These are phyloP conservation scores for Latrodectus geometricus DNA, from an alignment of 1,140 invertebrate genomes.

Conservation along the genomic window DNA sequence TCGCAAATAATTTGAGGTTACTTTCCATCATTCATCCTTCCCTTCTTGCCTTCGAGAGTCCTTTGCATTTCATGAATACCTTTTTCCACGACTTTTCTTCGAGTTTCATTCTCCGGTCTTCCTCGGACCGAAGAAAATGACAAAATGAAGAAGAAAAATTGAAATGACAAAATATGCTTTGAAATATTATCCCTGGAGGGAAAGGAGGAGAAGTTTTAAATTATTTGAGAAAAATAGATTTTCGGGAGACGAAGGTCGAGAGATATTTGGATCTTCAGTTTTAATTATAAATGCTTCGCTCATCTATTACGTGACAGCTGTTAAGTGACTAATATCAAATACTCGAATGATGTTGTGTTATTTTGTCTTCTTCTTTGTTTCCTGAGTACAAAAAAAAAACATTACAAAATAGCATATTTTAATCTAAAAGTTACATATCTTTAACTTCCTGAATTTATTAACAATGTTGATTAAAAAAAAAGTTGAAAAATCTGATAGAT, in stretches of 20 bases:
- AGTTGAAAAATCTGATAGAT: too few relatives aligned
- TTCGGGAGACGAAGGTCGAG: neutral
- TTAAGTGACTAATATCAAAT: too few relatives aligned
- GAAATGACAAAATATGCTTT: conserved; percentile 18
- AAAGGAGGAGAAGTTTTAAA: neutral
- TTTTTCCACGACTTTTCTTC: conserved; percentile 23
- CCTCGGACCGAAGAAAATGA: too few relatives aligned
- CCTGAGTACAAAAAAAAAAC: too few relatives aligned
- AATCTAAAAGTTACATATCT: too few relatives aligned
- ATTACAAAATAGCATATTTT: too few relatives aligned
- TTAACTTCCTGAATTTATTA: too few relatives aligned
- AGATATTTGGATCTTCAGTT: neutral
- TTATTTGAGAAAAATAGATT: neutral
- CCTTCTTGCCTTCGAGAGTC: conserved; percentile 21
- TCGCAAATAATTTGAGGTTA: conserved; percentile 60
- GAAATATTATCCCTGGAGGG: conserved; percentile 31
- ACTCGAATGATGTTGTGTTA: too few relatives aligned
- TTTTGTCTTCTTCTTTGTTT: too few relatives aligned
- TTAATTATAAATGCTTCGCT: too few relatives aligned
- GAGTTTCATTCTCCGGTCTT: neutral
- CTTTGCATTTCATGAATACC: conserved; percentile 55
- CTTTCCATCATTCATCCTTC: conserved; percentile 42
- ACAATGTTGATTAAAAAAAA: too few relatives aligned
- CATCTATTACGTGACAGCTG: too few relatives aligned
- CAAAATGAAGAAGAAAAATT: neutral